These are phyloP conservation scores for Porites evermanni DNA, from an alignment of 92 coral and sea anemone genomes.

Conservation along the genomic window DNA sequence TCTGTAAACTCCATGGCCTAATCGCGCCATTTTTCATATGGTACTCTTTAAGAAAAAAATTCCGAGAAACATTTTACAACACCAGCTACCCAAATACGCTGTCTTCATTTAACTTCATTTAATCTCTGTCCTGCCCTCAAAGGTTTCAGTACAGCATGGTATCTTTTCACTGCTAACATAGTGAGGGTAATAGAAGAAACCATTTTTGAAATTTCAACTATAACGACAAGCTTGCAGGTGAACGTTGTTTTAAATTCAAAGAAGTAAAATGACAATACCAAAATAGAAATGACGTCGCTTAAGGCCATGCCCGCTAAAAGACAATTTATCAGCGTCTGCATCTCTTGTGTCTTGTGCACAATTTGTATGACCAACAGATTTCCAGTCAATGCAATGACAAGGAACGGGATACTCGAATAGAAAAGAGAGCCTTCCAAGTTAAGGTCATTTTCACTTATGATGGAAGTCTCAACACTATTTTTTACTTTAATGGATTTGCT, in stretches of 20 bases:
- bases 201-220: not conserved
- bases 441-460: no score
- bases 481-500: no score
- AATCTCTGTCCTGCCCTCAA: not conserved
- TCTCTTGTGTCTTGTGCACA: not conserved
- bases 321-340: not conserved
- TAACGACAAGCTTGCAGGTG: not conserved
- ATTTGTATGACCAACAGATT: not conserved
- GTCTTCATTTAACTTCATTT: not conserved
- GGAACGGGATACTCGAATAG: no score
- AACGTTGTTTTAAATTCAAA: not conserved
- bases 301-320: not conserved
- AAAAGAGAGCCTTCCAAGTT: no score
- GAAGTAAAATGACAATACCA: not conserved
- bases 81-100: not conserved
- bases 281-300: not conserved
- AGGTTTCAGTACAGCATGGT: not conserved
- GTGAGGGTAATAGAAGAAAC: conserved; percentile 6
- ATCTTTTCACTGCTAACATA: not conserved
- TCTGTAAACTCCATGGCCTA: not conserved
- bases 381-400: not conserved
- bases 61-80: not conserved
- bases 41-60: not conserved
- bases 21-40: not conserved
- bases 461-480: not conserved